Evolutionary conservation across 2,888 invertebrate species (phyloP), one percentile per base, ranked within the genome.

Genomic region (Spialia ferax): DNA sequence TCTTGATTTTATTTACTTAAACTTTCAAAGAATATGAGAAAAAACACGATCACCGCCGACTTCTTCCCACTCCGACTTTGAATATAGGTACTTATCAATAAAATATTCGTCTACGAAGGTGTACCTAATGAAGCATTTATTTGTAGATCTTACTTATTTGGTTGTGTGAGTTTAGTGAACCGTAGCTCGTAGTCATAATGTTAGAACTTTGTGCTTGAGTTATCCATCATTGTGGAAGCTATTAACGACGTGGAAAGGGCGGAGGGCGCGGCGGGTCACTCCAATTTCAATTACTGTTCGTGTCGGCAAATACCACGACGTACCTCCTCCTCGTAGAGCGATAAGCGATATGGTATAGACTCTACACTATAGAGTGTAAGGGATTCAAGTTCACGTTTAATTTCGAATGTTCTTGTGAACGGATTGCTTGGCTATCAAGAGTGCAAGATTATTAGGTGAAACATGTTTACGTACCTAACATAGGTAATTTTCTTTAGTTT

Each of bases 151-250:
- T 32, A 18, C 45, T 45, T 55, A 63, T 45, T 29, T 23, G 29
- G 20, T 55, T 63, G 29, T 18, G 26, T 62, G 63, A 45, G 45
- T 63, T 45, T 63, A 57, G 32, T 42, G 35, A 64, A 23, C 56
- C 64, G 48, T 57, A 57, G 73, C 69, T 73, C 64, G 56, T 57
- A 64, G 73, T 8, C 32, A 11, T 32, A 8, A 11, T 70, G 73
- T 76, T 76, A 78, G 76, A 79, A 81, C 82, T 73, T 80, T 74
- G 79, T 80, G 81, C 78, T 81, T 77, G 73, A 75, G 81, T 80
- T 77, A 90, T 90, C 89, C 87, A 89, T 91, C 91, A 91, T 87
- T 83, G 81, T 76, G 81, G 79, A 77, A 79, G 82, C 86, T 84
- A 88, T 89, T 91, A 91, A 77, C 79, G 78, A 82, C 79, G 78